Evolutionary conservation across 2,113 vertebrate species (phyloP), one percentile per base, ranked within the genome.

Genomic region (Promerops cafer): DNA sequence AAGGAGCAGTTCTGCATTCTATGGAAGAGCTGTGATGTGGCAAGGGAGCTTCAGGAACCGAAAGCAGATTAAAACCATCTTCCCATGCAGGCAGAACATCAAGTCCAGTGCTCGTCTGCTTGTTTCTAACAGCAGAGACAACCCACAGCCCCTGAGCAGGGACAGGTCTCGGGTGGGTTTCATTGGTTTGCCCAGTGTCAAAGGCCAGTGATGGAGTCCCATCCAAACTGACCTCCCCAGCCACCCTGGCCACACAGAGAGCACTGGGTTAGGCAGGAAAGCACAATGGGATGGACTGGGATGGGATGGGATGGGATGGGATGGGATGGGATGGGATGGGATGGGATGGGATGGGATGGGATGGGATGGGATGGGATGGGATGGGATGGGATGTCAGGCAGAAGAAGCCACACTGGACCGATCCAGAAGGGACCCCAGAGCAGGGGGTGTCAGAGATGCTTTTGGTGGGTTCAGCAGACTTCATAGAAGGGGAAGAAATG

Each of bases 351-450:
- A 22, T 16, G 31, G 40, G 18, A 45, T 52, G 59, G 57, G 5
- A 37, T 31, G 56, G 35, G 4, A 19, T 39, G 44, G 40, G 3
- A 45, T 47, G 42, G n/a, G 7, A 75, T 30, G 42, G 33, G 5
- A 61, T 40, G 74, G 53, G 6, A 35, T 63, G 56, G n/a, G 5
- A 33, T 85, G 19, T n/a, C 22, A 71, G 26, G 63, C 33, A 78
- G 59, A 20, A 87, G 21, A 74, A 78, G 24, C 20, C 69, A 65
- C 11, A 6, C 18, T 59, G 33, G 47, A 47, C 9, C 0, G 0
- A 78, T 15, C 3, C 22, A 59, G 52, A 28, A 74, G 27, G 10
- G 30, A 64, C 12, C 7, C 21, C 11, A 11, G 54, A 64, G 23
- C 26, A 56, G 28, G 23, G 4, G 16, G 10, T 78, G 42, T 31